These are phyloP conservation scores for Heliangelus exortis DNA, from an alignment of 2,797 vertebrate species.

Conservation along the genomic window DNA sequence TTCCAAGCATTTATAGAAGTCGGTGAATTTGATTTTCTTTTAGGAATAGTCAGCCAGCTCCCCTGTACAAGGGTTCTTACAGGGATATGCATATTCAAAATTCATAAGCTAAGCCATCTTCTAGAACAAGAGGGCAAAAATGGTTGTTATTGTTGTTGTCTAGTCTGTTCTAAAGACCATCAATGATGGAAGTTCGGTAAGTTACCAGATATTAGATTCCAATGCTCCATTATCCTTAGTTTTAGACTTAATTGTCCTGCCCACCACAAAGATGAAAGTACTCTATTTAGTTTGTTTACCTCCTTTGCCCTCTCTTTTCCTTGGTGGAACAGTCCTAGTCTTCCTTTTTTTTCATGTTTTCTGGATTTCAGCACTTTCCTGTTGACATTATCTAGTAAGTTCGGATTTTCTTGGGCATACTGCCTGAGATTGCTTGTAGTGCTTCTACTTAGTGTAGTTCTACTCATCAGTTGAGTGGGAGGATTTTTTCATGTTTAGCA, in stretches of 20 bases:
- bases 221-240: neutral
- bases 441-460: neutral
- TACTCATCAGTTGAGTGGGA: neutral
- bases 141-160: neutral
- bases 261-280: neutral
- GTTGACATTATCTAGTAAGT: fast-evolving
- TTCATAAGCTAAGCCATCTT: neutral
- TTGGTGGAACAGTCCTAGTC: neutral
- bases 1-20: neutral
- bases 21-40: neutral
- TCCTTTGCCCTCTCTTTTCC: neutral
- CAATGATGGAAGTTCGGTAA: neutral
- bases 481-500: neutral
- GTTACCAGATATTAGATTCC: neutral
- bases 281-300: neutral
- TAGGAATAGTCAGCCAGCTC: neutral
- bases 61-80: fast-evolving
- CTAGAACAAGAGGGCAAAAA: neutral
- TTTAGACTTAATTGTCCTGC: neutral
- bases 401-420: neutral
- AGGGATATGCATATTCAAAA: neutral
- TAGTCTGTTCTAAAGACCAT: neutral
- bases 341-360: neutral
- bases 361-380: neutral
- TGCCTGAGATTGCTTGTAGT: neutral